Base-by-base conservation (phyloP, 2,113 vertebrate genomes). In the Rhipidura dahli region DNA sequence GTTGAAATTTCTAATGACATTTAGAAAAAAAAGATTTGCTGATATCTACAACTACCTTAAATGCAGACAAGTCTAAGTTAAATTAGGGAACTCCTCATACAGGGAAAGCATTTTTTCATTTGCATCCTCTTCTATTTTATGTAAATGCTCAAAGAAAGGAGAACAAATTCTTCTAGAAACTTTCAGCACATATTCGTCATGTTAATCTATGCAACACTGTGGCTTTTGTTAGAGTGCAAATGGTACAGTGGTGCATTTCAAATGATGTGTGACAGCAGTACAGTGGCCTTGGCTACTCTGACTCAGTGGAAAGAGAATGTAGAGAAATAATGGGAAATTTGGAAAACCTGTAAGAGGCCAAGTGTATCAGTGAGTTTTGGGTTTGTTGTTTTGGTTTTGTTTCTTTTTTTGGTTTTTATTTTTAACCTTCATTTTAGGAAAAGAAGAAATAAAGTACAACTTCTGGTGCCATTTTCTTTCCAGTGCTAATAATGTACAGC, bases 171-270 rank as follows among this genome's bases (percentile, higher is more conserved):
- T 94, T 95, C 71, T 31, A 87, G 84, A 90, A 97, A 96, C 91
- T 96, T 91, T 94, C 70, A 87, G 56, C 89, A 73, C 51, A 83
- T 96, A 97, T 94, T 96, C 88, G 75, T 97, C 97, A 87, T 27
- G 57, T 64, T 86, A 88, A 73, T 92, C 96, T 94, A 45, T 91
- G 89, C 83, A 95, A 93, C 28, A 71, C 63, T 79, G 92, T 94
- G 94, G 88, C 89, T 98, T 97, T 93, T 93, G 93, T 95, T 96
- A 92, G 37, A 94, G 78, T 88, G 91, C 53, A 94, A 97, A 95
- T 96, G 81, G 95, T 97, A 94, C 87, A 90, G 72, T 56, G 49
- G 95, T 90, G 83, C 87, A 96, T 97, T 92, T 89, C 85, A 93
- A 90, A 87, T 95, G 35, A 96, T 76, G 61, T 68, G 77, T 61